A percentile compares a stretch with the other conserved stretches of the same genome.
Conservation (phyloP, 2,113 vertebrate genomes). For the Podarcis cretensis region DNA sequence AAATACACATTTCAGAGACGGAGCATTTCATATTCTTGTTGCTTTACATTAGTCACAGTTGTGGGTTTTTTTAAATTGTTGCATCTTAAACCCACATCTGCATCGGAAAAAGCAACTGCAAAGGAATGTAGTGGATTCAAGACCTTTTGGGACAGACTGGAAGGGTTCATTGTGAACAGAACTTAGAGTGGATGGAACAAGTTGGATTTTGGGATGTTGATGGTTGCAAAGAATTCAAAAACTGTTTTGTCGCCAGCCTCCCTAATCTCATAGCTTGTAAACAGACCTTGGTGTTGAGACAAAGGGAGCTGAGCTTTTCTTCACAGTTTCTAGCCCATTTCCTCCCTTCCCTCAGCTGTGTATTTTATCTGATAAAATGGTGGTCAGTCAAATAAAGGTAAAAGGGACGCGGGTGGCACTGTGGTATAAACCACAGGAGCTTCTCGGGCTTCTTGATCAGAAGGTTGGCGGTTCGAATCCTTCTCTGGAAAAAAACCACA, state of each 20-base stretch:
- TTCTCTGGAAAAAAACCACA: no score
- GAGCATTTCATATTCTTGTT: neutral
- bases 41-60: neutral
- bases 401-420: no score
- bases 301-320: neutral
- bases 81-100: neutral
- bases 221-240: neutral
- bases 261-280: neutral
- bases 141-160: neutral
- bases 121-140: neutral
- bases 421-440: neutral
- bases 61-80: neutral
- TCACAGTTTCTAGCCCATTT: neutral
- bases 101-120: neutral
- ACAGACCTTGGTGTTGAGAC: neutral
- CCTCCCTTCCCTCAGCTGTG: no score
- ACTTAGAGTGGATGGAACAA: neutral
- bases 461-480: no score
- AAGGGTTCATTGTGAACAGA: neutral
- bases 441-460: no score
- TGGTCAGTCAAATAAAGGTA: neutral
- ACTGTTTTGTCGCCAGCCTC: neutral
- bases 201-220: neutral
- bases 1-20: neutral
- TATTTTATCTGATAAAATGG: neutral